A percentile compares a stretch with the other conserved stretches of the same genome.
phyloP scores from a whole-genome alignment of 2,888 invertebrate genomes.

The Horisme vitalbata region DNA sequence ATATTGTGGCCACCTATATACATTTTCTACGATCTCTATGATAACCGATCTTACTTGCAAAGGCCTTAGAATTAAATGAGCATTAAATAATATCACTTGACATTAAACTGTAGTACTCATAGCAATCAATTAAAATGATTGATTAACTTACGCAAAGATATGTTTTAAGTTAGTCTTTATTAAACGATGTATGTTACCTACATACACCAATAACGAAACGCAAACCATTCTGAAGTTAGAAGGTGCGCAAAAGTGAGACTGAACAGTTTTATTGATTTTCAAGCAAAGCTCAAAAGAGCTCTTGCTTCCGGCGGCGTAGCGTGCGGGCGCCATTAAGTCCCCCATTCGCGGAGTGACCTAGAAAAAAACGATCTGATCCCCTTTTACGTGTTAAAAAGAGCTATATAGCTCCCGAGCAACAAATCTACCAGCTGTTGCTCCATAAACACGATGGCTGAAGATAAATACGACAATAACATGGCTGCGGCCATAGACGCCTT shows the following conservation, averaged over 20 bases:
- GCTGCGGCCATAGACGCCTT: not conserved
- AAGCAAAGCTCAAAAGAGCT: not conserved
- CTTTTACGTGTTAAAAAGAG: not conserved
- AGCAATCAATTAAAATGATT: no score
- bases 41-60: no score
- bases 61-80: no score
- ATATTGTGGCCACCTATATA: no score
- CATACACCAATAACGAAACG: no score
- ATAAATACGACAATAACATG: not conserved
- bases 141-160: no score
- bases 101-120: no score
- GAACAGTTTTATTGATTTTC: constrained; percentile 14
- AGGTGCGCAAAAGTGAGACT: not conserved
- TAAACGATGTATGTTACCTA: no score
- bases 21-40: no score
- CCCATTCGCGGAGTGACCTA: not conserved
- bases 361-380: not conserved
- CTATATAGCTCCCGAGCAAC: not conserved
- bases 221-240: constrained; percentile 3
- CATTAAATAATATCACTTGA: no score
- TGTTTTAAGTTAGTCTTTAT: no score
- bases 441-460: not conserved
- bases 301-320: no score
- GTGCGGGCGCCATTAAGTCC: not conserved
- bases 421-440: not conserved